Evolutionary conservation across 2,888 invertebrate genomes (phyloP), one percentile per base, ranked within the genome.

Genomic region (Drosophila kokeensis): DNA sequence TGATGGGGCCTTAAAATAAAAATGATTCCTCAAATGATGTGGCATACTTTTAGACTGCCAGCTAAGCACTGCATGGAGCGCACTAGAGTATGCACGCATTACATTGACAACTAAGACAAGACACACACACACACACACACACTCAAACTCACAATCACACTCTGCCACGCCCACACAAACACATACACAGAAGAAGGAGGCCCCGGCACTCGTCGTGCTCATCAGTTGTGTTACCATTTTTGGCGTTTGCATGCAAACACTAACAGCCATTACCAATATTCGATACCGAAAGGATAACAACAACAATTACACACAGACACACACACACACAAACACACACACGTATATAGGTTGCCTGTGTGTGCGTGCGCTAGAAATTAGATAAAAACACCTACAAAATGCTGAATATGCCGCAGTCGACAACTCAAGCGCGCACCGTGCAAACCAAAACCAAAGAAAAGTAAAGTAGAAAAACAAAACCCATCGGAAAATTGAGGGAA

Each of bases 361-460:
- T 86, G 76, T 86, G 79, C 89, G 87, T 90, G 82, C 60, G 79
- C 75, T 58, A 78, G 74, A 88, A 90, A 87, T 87, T 91, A 89
- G 91, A 92, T 92, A 92, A 92, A 77, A 92, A 91, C 89, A 90
- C 88, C 87, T 86, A 90, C 86, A 69, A 75, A 77, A 68, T 68
- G 85, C 79, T 84, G 86, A 89, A 86, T 89, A 90, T 87, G 87
- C 80, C 90, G 80, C 91, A 92, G 91, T 92, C 88, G 79, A 75
- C 75, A 82, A 81, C 73, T 79, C 86, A 90, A 87, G 90, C 91
- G 92, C 89, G 86, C 82, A 67, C 69, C 79, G 82, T 74, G 77
- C 87, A 76, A 82, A 87, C 81, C 71, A 64, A 75, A 69, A 49
- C 69, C 55, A 40, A 61, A 69, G 58, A 58, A 59, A 53, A 63